Conservation (phyloP, 2,113 vertebrate genomes). For the Poeciliopsis turrubarensis region DNA sequence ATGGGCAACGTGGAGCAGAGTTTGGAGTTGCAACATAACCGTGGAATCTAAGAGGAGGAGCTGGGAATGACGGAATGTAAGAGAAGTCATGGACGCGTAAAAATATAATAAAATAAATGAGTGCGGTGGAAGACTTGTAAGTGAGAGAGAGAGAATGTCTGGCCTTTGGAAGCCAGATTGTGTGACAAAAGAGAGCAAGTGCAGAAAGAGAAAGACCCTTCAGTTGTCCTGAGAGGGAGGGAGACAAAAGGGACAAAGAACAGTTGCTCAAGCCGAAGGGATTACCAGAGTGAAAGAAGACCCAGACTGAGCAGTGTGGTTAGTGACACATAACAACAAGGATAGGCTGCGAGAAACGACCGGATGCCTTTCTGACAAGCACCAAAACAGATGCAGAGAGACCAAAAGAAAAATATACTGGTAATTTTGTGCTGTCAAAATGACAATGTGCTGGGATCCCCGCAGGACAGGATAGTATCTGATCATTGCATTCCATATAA, state of each 20-base stretch:
- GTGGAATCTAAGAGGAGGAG: constrained; percentile 32
- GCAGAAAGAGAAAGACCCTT: constrained; percentile 62
- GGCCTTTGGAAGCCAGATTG: constrained; percentile 56
- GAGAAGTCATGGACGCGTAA: constrained; percentile 36
- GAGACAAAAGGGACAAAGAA: constrained; percentile 53
- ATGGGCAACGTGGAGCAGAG: constrained; percentile 66
- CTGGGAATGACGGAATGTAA: constrained; percentile 33
- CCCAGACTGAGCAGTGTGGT: constrained; percentile 37
- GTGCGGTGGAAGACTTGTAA: constrained; percentile 41
- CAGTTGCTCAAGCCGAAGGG: constrained; percentile 56
- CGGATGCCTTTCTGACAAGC: constrained; percentile 41
- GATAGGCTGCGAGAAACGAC: constrained; percentile 30
- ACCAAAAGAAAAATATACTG: constrained; percentile 11
- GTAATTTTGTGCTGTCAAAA: constrained; percentile 40
- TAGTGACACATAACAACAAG: constrained; percentile 51
- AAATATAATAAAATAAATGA: constrained; percentile 39
- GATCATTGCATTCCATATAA: constrained; percentile 49
- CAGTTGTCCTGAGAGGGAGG: constrained; percentile 63
- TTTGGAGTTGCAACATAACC: constrained; percentile 57
- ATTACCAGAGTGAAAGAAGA: constrained; percentile 40
- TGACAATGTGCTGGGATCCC: constrained; percentile 33
- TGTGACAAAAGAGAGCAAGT: constrained; percentile 62
- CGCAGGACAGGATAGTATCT: constrained; percentile 34
- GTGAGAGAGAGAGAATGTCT: constrained; percentile 52
- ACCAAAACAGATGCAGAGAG: constrained; percentile 25